Base-by-base conservation (phyloP, 2,797 vertebrate species). In the Leptatherina wallacei region DNA sequence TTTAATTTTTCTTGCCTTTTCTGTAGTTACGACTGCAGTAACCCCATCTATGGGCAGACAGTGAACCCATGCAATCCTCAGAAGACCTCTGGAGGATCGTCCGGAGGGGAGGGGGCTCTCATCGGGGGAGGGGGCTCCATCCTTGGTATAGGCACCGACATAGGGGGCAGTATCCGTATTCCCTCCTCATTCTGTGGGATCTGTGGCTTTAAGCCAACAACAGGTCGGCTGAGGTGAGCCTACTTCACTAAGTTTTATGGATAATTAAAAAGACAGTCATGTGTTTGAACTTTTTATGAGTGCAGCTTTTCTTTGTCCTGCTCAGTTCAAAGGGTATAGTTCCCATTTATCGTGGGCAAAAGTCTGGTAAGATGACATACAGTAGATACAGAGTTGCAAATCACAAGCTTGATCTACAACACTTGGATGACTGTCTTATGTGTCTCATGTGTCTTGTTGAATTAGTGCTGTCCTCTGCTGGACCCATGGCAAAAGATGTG, bases 1-100 rank as follows among this genome's bases (percentile, higher is more conserved):
- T 36, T 36, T 57, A 33, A 36, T 20, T 40, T 66, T 54, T 6
- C 20, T 54, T 65, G 22, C 5, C 12, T 67, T 4, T 14, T 70
- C 8, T 81, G 4, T 75, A 99, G 97, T 82, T 98, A 93, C 85
- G 97, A 97, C 61, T 98, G 97, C 90, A 88, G 94, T 71, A 99
- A 99, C 69, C 93, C 95, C 5, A 93, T 98, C 65, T 98, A 94
- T 44, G 97, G 96, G 10, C 94, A 92, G 88, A 97, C 96, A 0
- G 0, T 91, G 55, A 97, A 98, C 83, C 97, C 97, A 0, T 77
- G 90, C 81, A 94, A 96, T 82, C 86, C 77, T 61, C 87, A 93
- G 73, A 98, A 96, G 92, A 97, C 87, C 0, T 69, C 93, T 0
- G 97, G 97, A 6, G 98, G 98, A 40, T 99, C 97, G 0, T 94